Evolutionary conservation across 2,888 invertebrate species (phyloP), one percentile per base, ranked within the genome.

Genomic region (Drosophila conformis): DNA sequence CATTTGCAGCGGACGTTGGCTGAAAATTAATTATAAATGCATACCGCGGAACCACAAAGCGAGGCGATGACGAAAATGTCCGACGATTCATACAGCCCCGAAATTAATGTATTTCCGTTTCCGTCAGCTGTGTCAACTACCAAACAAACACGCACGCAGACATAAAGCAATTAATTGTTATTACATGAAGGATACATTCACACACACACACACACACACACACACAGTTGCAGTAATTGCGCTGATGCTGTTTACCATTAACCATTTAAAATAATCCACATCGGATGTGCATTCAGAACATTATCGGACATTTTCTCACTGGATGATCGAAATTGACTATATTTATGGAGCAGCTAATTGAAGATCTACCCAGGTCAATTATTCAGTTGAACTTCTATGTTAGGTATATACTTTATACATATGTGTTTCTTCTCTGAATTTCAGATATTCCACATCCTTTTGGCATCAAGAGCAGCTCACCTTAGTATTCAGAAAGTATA

Each of bases 101-200:
- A 86, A 80, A 86, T 80, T 80, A 72, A 67, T 78, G 78, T 78
- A 74, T 80, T 82, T 86, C 78, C 89, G 83, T 88, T 81, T 86
- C 80, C 84, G 78, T 63, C 58, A 51, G 57, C 57, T 69, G 58
- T 68, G 69, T 65, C 69, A 74, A 68, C 62, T 67, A 59, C 57
- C 60, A 64, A 48, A 70, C 53, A 53, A 38, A 57, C 42, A 69
- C 60, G 54, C 38, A 61, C 31, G 49, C 53, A 66, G 51, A 40
- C 40, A 54, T 68, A 83, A 69, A 61, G 70, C 82, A 83, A 86
- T 83, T 86, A 83, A 83, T 83, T 83, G 83, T 83, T 82, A 83
- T 82, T 86, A 81, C 83, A 82, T 82, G 75, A 75, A 75, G 66
- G 61, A 76, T 59, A 69, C 63, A 69, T 53, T 58, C 75, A 51